Percentiles rank a stretch among this genome's conserved stretches.
Evolutionary conservation across 2,797 vertebrate species (phyloP).

Genomic region (Vultur gryphus): DNA sequence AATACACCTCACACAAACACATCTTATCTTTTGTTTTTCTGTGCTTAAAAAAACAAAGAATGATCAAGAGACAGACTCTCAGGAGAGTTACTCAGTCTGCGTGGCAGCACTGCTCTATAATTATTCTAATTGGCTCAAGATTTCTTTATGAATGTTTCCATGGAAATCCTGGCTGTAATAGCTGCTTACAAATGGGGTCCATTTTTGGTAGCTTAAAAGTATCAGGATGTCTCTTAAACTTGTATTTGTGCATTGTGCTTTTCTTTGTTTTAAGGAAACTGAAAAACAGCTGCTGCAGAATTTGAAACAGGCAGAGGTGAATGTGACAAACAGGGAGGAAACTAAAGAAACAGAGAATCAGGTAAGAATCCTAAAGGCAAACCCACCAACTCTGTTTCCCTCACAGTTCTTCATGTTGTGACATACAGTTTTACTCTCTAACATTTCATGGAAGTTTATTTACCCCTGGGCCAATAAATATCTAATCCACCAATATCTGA

Average conservation of each 20-base stretch:
- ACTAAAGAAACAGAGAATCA: background rate
- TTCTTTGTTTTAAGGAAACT: background rate
- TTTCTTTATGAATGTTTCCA: slow-evolving; percentile 14
- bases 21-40: background rate
- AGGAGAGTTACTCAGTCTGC: background rate
- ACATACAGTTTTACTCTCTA: background rate
- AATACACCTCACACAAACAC: background rate
- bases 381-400: background rate
- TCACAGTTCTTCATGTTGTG: rapidly evolving
- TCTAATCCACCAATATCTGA: background rate
- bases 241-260: background rate
- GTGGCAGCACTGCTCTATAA: background rate
- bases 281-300: background rate
- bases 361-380: background rate
- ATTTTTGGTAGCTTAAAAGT: background rate
- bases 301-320: background rate
- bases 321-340: background rate
- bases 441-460: background rate
- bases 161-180: background rate
- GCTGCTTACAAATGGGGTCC: background rate
- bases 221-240: background rate
- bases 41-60: background rate
- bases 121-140: background rate
- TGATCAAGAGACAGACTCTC: background rate
- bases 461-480: background rate